phyloP scores from a whole-genome alignment of 2,797 vertebrate genomes.

The Nothura maculosa region DNA sequence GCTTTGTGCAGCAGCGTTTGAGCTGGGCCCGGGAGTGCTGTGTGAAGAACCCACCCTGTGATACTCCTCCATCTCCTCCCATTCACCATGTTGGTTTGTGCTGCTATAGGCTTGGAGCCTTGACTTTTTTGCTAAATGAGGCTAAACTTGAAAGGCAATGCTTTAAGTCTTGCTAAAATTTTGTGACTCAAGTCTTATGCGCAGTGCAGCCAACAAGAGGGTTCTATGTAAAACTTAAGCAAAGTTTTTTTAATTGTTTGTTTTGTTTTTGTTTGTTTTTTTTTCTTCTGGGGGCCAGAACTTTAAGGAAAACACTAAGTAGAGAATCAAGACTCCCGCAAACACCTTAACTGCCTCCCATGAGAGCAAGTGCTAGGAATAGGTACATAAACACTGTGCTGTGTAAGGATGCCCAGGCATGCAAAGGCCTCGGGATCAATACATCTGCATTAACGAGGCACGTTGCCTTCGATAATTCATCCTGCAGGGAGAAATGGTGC shows the following conservation, averaged over 20 bases:
- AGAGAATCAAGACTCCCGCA: neutral
- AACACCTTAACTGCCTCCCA: conserved; percentile 20
- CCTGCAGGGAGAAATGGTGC: neutral
- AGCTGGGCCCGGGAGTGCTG: neutral
- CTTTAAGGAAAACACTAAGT: neutral
- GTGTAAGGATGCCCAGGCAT: neutral
- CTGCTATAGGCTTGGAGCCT: neutral
- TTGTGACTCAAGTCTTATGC: neutral
- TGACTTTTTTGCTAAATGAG: neutral
- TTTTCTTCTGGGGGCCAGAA: neutral
- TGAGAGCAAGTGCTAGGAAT: neutral
- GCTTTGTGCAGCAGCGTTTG: neutral
- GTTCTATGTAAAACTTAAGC: neutral
- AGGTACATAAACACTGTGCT: neutral
- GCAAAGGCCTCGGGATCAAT: conserved; percentile 7
- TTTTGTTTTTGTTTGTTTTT: neutral
- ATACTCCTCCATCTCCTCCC: accelerated
- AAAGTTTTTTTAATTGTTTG: no score
- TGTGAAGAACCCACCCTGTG: neutral
- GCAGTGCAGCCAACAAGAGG: neutral
- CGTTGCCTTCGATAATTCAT: conserved; percentile 16
- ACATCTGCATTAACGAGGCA: conserved; percentile 13
- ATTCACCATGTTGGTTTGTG: accelerated
- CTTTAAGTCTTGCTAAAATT: neutral
- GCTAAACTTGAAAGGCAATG: neutral